Percentiles rank a stretch among this genome's conserved stretches.
Conservation (phyloP, 2,888 invertebrate genomes). For the Tenthredo livida region DNA sequence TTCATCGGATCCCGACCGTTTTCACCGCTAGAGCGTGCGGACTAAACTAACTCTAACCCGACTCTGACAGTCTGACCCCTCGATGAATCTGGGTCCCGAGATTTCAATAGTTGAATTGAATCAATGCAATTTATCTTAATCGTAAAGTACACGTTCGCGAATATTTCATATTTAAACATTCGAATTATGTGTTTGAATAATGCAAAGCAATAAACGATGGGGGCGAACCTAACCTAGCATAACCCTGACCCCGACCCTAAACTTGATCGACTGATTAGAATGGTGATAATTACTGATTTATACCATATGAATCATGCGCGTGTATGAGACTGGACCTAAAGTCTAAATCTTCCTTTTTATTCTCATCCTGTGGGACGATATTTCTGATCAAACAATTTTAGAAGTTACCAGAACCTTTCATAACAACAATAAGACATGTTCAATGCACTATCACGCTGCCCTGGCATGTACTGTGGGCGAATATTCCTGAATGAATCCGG, state of each 20-base stretch:
- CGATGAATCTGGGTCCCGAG: too few species aligned
- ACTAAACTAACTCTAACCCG: too few species aligned
- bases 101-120: background rate
- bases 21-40: too few species aligned
- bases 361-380: background rate
- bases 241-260: background rate
- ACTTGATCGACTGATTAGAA: background rate
- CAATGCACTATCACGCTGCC: constrained; percentile 79
- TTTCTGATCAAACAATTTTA: background rate
- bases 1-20: too few species aligned
- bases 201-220: background rate
- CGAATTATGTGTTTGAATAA: background rate
- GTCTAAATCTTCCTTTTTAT: background rate
- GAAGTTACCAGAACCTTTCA: background rate
- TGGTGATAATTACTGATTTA: background rate
- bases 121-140: background rate
- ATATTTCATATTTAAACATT: background rate
- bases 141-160: background rate
- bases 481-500: constrained; percentile 83
- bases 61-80: too few species aligned
- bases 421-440: constrained; percentile 17
- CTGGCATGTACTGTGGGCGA: constrained; percentile 92
- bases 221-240: background rate
- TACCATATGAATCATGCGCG: background rate
- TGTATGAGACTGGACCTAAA: background rate